Base-by-base conservation (phyloP, 2,797 vertebrate species). In the Enteromius trimaculatus region DNA sequence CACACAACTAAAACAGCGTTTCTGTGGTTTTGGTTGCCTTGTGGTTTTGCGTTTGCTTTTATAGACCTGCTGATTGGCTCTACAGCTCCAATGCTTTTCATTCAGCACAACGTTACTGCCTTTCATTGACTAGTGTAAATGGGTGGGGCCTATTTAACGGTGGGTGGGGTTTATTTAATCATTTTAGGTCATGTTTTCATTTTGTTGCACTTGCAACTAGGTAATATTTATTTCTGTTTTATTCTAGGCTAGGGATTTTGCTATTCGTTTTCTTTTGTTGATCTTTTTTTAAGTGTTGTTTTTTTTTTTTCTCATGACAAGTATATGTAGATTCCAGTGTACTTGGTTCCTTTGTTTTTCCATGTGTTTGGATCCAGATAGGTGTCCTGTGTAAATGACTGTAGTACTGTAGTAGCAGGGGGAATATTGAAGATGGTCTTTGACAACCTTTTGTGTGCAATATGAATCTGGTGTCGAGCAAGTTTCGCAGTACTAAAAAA, bases 221-320 rank as follows among this genome's bases (percentile, higher is more conserved):
- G 81, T 86, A 58, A 71, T 87, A 88, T 88, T 88, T 88, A 88
- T 88, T 87, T 80, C 70, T 70, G 69, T 88, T 86, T 84, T 87
- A 79, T 87, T 85, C 60, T 87, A 85, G 84, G 49, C 26, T 79
- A 85, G 83, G 66, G 17, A 34, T 75, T 82, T 82, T 82, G 70
- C 71, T 29, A 60, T 82, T 82, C 3, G 47, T 62, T 82, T 37
- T 71, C 72, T 47, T 29, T 78, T 81, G 31, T 68, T 77, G 14
- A 3, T 19, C 19, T 79, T 87, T 84, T 83, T 58, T 81, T 68
- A 53, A 39, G 60, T 55, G 21, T 62, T 68, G 76, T 77, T 42
- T 8, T 42, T 42, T 42, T 21, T 75, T 83, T 74, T 74, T 69
- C 44, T n/a, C 53, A 65, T 29, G 60, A 26, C 3, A 64, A 51